phyloP scores from a whole-genome alignment of 2,113 vertebrate species.

The Mionectes macconnelli region DNA sequence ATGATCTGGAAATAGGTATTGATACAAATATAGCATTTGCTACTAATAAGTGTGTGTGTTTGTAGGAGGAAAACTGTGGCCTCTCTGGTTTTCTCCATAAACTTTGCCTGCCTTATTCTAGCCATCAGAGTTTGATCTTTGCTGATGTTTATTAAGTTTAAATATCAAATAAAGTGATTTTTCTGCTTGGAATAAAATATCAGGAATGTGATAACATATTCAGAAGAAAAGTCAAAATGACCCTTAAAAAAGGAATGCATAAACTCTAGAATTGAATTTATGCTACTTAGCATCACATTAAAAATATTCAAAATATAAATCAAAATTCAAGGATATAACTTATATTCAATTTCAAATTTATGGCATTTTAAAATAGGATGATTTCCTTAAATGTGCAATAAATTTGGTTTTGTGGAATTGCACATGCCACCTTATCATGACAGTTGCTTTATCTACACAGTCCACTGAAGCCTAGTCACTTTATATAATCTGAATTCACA shows the following conservation, averaged over 20 bases:
- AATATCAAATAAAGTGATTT: conserved; percentile 44
- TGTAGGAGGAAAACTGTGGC: not conserved
- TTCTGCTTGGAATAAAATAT: conserved; percentile 65
- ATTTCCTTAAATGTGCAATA: conserved; percentile 92
- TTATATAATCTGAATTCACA: conserved; percentile 92
- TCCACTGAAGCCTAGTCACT: conserved; percentile 85
- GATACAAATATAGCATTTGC: not conserved
- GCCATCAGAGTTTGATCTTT: not conserved
- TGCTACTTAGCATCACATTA: conserved; percentile 81
- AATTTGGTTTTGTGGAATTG: conserved; percentile 89
- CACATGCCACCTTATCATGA: conserved; percentile 84
- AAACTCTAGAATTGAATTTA: conserved; percentile 68
- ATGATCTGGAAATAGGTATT: not conserved
- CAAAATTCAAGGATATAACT: conserved; percentile 88
- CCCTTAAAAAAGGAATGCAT: conserved; percentile 66
- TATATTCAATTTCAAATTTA: conserved; percentile 91
- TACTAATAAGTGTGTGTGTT: not conserved
- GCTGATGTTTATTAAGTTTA: conserved; percentile 39
- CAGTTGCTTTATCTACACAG: conserved; percentile 85
- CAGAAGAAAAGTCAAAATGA: conserved; percentile 68
- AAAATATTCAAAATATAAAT: conserved; percentile 89
- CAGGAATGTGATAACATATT: conserved; percentile 63
- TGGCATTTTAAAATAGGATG: conserved; percentile 94
- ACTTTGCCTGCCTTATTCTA: conserved; percentile 11
- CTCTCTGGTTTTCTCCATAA: not conserved